phyloP scores from a whole-genome alignment of 2,888 invertebrate species.

The Nephrotoma guestfalica region DNA sequence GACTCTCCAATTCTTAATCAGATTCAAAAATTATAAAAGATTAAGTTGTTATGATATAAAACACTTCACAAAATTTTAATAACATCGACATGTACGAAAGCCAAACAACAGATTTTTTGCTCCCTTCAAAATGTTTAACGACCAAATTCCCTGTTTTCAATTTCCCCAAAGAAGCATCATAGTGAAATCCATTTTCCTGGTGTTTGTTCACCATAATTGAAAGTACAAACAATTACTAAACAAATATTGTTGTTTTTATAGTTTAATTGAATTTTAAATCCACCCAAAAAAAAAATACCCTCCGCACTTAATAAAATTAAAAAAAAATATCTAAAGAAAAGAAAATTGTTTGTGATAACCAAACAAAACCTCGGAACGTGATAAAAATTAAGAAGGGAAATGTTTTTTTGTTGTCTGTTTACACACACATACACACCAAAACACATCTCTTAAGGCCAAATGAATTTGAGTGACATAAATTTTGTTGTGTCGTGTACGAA shows the following conservation, averaged over 20 bases:
- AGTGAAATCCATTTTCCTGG: background rate
- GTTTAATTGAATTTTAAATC: background rate
- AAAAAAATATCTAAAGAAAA: background rate
- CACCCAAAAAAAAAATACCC: background rate
- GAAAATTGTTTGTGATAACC: background rate
- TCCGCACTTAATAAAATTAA: background rate
- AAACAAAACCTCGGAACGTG: background rate
- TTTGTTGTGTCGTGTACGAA: background rate
- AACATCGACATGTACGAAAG: no score
- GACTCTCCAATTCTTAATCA: no score
- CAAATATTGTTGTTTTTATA: background rate
- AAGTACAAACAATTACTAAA: background rate
- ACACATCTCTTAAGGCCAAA: background rate
- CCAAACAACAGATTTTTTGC: background rate
- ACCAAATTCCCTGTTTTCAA: background rate
- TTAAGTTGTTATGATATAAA: no score
- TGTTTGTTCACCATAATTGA: background rate
- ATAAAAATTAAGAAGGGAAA: background rate
- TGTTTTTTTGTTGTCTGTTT: background rate
- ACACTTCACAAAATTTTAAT: no score
- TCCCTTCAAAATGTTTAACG: background rate
- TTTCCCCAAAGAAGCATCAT: background rate
- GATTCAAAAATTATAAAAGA: no score
- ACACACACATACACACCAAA: background rate
- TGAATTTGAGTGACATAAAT: background rate